Evolutionary conservation across 2,113 vertebrate species (phyloP).

Genomic region (Pterophyllum scalare): DNA sequence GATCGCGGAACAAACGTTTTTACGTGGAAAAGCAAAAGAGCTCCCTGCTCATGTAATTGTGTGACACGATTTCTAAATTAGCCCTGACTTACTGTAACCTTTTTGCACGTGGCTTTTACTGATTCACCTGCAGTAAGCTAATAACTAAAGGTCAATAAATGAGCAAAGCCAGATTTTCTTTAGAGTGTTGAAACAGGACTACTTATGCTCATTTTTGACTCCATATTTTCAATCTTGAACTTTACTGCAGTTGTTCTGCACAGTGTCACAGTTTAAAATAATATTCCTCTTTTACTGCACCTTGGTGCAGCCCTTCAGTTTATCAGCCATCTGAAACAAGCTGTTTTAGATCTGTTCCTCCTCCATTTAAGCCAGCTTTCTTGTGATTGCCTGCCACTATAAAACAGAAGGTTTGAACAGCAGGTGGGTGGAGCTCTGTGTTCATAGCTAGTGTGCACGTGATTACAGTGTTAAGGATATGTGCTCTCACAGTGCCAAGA

Average conservation of each 20-base stretch:
- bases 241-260: neutral
- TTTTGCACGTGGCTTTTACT: neutral
- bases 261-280: neutral
- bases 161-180: neutral
- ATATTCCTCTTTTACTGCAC: neutral
- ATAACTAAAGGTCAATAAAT: neutral
- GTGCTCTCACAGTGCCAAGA: neutral
- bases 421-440: neutral
- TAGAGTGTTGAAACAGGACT: neutral
- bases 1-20: neutral
- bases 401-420: neutral
- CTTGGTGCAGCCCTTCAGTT: neutral
- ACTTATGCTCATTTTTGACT: neutral
- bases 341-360: neutral
- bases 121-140: neutral
- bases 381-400: neutral
- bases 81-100: neutral
- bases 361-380: neutral
- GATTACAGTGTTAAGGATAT: neutral
- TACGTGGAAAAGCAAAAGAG: conserved; percentile 1
- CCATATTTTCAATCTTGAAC: neutral
- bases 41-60: neutral
- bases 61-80: neutral
- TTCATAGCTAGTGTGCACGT: neutral
- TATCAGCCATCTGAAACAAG: neutral